These are phyloP conservation scores for Caenorhabditis macrosperma DNA, from an alignment of 2,888 invertebrate species.

Conservation along the genomic window DNA sequence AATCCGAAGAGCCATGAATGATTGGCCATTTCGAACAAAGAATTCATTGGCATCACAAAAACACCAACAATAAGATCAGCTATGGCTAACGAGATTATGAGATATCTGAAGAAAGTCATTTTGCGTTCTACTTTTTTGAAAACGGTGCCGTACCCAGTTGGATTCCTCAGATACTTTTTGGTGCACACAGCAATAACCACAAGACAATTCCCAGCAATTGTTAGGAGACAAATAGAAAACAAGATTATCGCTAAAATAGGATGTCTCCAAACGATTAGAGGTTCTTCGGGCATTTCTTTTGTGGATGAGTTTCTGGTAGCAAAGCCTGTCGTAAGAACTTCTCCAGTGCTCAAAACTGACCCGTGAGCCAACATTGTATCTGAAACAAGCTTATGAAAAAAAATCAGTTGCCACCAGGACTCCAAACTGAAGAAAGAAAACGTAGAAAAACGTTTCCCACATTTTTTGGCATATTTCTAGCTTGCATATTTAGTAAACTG, in stretches of 20 bases:
- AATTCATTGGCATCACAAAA: constrained; percentile 94
- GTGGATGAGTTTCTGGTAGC: background rate
- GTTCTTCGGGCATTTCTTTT: background rate
- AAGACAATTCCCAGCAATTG: constrained; percentile 94
- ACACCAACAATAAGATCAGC: constrained; percentile 96
- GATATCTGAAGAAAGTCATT: constrained; percentile 84
- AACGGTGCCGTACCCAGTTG: constrained; percentile 86
- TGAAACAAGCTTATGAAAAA: background rate
- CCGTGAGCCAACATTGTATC: constrained; percentile 32
- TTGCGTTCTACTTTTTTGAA: too few species aligned
- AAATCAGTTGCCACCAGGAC: background rate
- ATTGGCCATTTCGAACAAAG: constrained; percentile 78
- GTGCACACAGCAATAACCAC: constrained; percentile 94
- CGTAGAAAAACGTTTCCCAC: background rate
- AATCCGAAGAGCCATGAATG: constrained; percentile 83
- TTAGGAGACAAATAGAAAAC: constrained; percentile 90
- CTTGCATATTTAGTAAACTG: constrained; percentile 35
- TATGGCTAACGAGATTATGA: constrained; percentile 95
- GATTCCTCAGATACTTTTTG: constrained; percentile 94
- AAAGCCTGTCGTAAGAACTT: background rate
- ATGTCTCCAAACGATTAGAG: constrained; percentile 72
- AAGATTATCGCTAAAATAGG: constrained; percentile 86
- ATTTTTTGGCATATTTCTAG: background rate
- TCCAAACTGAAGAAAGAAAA: background rate
- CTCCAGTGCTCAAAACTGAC: constrained; percentile 4